Base-by-base conservation (phyloP, 2,888 invertebrate genomes). In the Thelaira solivaga region DNA sequence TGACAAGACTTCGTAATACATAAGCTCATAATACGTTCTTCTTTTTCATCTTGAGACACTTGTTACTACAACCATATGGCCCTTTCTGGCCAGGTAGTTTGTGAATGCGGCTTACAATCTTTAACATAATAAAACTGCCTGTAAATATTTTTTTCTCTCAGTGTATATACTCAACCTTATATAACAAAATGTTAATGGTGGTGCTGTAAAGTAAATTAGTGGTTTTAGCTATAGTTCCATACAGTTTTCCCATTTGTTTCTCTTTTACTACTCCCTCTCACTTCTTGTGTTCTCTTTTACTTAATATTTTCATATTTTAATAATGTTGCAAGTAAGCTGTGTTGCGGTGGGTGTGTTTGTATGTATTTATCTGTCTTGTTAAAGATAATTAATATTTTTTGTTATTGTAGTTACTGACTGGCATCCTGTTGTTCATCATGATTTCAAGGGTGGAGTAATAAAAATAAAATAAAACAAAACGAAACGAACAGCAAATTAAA, bases 361-460 rank as follows among this genome's bases (percentile, higher is more conserved):
- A 47, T 57, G 20, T 22, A 18, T 43, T 26, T 29, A 8, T 39
- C 6, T 11, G 34, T 20, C 34, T 29, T 55, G 36, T 22, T 51
- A 61, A 74, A 69, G 73, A 74, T 78, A 78, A 78, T 78, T 78
- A 78, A 78, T 78, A 78, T 74, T 69, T 76, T 59, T 78, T 69
- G 51, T 68, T 62, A 51, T 65, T 62, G 24, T 45, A 55, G 22
- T 69, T 73, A n/a, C n/a, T n/a, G 39, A 8, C 18, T 20, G 20
- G 41, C 31, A 57, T 61, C 6, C 36, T 73, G 73, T 13, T 72
- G 62, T 47, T 76, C 39, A 65, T 49, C 22, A 55, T 55, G 8
- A 39, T 47, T 55, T 64, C 53, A 55, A 64, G 47, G 55, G 29
- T 55, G 39, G 72, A 2, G 24, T 26, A 24, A 72, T 11, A 45